A percentile compares a stretch with the other conserved stretches of the same genome.
These are phyloP conservation scores for Acromyrmex charruanus DNA, from an alignment of 1,140 invertebrate genomes.

Conservation along the genomic window DNA sequence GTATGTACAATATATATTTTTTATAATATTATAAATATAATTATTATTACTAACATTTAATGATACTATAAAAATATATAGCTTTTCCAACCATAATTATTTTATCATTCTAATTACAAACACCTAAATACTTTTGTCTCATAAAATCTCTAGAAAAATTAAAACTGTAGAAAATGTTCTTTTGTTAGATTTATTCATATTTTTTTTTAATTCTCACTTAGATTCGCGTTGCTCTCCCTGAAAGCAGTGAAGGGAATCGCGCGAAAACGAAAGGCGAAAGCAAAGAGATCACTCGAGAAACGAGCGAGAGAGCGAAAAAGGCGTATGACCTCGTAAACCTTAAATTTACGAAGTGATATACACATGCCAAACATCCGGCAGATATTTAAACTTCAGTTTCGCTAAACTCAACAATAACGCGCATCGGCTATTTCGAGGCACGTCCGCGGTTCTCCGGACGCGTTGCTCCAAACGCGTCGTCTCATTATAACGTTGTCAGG, in stretches of 20 bases:
- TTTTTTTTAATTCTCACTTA: not conserved
- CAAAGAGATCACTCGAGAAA: not conserved
- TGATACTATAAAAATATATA: too few species aligned
- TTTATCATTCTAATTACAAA: too few species aligned
- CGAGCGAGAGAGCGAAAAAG: constrained; percentile 16
- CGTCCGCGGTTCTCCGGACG: constrained; percentile 43
- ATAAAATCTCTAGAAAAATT: not conserved
- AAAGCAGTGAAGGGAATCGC: not conserved
- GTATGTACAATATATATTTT: too few species aligned
- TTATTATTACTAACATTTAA: too few species aligned
- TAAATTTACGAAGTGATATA: constrained; percentile 86
- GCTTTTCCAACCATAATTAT: too few species aligned
- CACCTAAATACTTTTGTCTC: not conserved
- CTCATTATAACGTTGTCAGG: not conserved
- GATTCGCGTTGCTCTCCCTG: not conserved
- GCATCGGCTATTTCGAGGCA: constrained; percentile 79
- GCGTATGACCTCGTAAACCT: constrained; percentile 82
- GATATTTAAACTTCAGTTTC: constrained; percentile 84
- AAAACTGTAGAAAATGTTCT: not conserved
- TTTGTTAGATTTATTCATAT: not conserved
- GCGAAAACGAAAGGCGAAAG: not conserved
- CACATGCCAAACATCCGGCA: constrained; percentile 85
- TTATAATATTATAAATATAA: too few species aligned
- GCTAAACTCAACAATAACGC: constrained; percentile 81
- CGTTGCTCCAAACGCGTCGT: not conserved